phyloP scores from a whole-genome alignment of 64 coral and sea anemone species.

The Montipora sp. region DNA sequence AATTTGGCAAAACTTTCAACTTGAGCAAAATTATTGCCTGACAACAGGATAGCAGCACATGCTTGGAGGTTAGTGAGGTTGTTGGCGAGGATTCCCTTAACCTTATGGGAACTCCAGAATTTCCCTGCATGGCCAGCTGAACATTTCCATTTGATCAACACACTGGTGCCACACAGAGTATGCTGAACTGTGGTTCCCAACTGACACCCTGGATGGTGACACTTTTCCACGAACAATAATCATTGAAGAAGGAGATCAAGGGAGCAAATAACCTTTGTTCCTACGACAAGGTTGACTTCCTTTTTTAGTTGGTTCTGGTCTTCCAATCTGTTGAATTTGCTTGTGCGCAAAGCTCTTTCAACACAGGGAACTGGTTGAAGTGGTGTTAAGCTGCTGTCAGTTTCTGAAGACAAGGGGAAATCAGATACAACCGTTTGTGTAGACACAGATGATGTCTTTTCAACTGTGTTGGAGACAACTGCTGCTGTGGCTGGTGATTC shows the following conservation, averaged over 20 bases:
- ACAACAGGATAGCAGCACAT: constrained; percentile 36
- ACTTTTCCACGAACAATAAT: background rate
- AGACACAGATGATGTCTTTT: too few species aligned
- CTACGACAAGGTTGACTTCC: background rate
- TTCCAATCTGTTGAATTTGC: background rate
- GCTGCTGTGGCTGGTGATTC: too few species aligned
- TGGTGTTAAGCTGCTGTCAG: background rate
- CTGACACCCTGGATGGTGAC: background rate
- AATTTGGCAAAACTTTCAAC: constrained; percentile 51
- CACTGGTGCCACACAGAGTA: constrained; percentile 26
- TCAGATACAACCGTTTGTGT: too few species aligned
- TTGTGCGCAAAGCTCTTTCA: background rate
- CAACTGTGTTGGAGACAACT: too few species aligned
- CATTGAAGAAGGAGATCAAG: constrained; percentile 13
- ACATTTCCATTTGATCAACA: constrained; percentile 46
- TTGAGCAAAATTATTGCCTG: constrained; percentile 57
- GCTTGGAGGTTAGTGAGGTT: constrained; percentile 48
- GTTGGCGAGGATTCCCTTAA: constrained; percentile 30
- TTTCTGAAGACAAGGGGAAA: too few species aligned
- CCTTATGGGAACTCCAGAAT: constrained; percentile 34
- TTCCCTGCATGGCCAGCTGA: constrained; percentile 23
- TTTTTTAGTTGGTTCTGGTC: background rate
- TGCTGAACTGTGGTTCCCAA: background rate
- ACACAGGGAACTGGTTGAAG: background rate
- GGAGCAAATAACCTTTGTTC: constrained; percentile 49